Conservation (phyloP, 2,888 invertebrate species). For the Cordilura impudica region DNA sequence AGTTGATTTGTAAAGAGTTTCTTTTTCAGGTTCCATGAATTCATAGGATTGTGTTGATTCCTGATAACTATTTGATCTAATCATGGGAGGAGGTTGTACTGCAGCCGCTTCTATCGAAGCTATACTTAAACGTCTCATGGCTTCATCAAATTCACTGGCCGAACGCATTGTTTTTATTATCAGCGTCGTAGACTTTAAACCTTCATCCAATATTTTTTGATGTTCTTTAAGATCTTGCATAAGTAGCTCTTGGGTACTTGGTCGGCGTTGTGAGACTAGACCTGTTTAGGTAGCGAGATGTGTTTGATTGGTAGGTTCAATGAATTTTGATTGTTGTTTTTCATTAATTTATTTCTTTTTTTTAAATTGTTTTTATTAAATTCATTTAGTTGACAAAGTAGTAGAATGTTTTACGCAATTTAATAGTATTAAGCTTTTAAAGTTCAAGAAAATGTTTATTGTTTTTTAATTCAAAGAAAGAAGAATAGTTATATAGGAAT, state of each 20-base stretch:
- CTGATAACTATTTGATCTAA: constrained; percentile 72
- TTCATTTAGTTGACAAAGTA: constrained; percentile 51
- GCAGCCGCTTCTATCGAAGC: constrained; percentile 72
- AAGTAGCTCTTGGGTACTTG: constrained; percentile 71
- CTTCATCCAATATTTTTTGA: constrained; percentile 73
- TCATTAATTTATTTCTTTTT: constrained; percentile 44
- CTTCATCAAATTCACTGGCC: constrained; percentile 77
- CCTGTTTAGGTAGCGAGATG: constrained; percentile 60
- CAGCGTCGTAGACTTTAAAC: constrained; percentile 77
- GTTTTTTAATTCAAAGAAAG: constrained; percentile 30
- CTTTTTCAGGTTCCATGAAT: neutral
- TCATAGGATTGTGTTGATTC: constrained; percentile 64
- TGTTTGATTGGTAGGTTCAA: constrained; percentile 51
- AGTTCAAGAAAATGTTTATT: constrained; percentile 37
- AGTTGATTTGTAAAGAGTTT: constrained; percentile 55
- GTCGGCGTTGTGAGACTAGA: constrained; percentile 62
- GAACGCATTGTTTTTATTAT: constrained; percentile 77
- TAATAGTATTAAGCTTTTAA: constrained; percentile 51
- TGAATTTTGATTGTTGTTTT: constrained; percentile 44
- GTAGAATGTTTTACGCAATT: constrained; percentile 53
- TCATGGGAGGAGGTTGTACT: constrained; percentile 69
- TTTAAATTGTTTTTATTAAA: constrained; percentile 17
- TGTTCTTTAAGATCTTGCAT: constrained; percentile 72
- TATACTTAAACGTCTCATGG: constrained; percentile 76
- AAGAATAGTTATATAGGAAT: constrained; percentile 38